phyloP scores from a whole-genome alignment of 1,140 invertebrate genomes.

The Ericerus pela region DNA sequence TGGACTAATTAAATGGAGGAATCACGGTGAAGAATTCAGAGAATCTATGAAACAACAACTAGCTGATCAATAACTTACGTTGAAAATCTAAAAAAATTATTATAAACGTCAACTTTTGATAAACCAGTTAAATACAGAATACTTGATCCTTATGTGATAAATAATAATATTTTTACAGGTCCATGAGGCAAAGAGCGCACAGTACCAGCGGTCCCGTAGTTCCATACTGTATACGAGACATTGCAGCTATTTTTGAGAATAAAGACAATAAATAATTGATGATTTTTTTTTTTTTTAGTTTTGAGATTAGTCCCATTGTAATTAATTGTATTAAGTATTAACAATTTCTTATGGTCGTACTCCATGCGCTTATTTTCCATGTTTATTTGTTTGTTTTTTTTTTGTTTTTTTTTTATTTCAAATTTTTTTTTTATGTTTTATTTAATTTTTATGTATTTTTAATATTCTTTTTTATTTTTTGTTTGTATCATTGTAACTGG shows the following conservation, averaged over 20 bases:
- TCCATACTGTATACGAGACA: constrained; percentile 55
- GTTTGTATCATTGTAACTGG: constrained; percentile 12
- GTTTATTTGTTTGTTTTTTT: constrained; percentile 4
- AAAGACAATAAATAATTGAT: constrained; percentile 21
- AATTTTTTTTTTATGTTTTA: background rate
- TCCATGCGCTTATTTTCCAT: constrained; percentile 7
- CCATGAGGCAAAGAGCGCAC: constrained; percentile 18
- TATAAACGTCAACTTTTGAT: too few relatives aligned
- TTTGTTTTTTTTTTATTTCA: background rate
- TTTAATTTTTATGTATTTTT: too few relatives aligned
- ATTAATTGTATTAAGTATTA: constrained; percentile 2
- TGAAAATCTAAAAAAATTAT: too few relatives aligned
- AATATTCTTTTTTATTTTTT: too few relatives aligned
- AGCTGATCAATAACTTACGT: too few relatives aligned
- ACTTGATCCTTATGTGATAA: constrained; percentile 15
- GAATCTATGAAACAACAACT: too few relatives aligned
- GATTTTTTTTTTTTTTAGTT: constrained; percentile 1
- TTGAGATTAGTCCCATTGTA: background rate
- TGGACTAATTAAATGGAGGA: too few relatives aligned
- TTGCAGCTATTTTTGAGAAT: constrained; percentile 57
- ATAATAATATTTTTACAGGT: constrained; percentile 17
- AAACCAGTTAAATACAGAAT: background rate
- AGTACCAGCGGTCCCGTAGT: constrained; percentile 33
- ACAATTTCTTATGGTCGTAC: background rate
- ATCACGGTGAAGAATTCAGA: too few relatives aligned